Percentiles rank a stretch among this genome's conserved stretches.
phyloP scores from a whole-genome alignment of 2,113 vertebrate species.

The Myodes glareolus region DNA sequence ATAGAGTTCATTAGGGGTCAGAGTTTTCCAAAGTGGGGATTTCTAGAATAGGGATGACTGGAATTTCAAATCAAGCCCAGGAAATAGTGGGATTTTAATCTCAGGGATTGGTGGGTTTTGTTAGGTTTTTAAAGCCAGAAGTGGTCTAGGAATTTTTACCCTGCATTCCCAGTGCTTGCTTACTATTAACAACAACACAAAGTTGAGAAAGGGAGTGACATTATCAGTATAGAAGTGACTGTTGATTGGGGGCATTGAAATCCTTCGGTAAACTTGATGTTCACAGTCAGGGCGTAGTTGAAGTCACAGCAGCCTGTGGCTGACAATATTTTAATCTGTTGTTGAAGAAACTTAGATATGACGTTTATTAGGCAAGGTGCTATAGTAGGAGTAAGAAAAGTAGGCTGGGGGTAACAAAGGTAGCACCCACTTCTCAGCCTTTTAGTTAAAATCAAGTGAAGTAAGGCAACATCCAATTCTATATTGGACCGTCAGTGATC shows the following conservation, averaged over 20 bases:
- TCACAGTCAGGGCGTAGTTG: background rate
- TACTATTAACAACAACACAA: background rate
- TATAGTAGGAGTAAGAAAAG: background rate
- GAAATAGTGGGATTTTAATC: background rate
- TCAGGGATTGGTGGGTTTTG: background rate
- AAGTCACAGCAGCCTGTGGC: background rate
- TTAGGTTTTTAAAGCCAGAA: background rate
- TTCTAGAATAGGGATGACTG: background rate
- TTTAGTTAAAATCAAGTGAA: background rate
- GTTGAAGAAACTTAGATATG: background rate
- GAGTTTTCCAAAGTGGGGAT: background rate
- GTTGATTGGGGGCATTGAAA: background rate
- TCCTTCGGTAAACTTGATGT: background rate
- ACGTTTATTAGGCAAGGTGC: background rate
- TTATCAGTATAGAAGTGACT: background rate
- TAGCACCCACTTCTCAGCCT: background rate
- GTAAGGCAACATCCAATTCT: background rate
- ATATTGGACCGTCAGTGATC: background rate
- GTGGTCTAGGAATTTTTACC: background rate
- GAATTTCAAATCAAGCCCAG: background rate
- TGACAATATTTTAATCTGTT: background rate
- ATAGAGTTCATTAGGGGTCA: background rate
- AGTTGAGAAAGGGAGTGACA: background rate
- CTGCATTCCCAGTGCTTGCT: background rate
- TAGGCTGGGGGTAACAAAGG: background rate